Conservation (phyloP, 1,140 invertebrate genomes). For the Temnothorax curvispinosus region DNA sequence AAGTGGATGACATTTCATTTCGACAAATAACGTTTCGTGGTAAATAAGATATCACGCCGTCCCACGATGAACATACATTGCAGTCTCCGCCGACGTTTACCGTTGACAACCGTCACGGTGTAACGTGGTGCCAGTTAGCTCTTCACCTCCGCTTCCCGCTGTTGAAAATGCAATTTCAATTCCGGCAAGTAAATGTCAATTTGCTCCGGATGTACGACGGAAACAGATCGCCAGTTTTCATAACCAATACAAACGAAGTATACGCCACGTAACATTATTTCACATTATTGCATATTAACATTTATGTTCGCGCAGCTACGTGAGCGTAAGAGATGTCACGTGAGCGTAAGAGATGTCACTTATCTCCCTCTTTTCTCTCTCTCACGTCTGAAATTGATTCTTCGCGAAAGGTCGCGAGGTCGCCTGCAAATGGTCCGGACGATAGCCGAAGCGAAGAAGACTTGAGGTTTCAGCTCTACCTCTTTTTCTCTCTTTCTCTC, state of each 20-base stretch:
- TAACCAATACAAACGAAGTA: slow-evolving; percentile 33
- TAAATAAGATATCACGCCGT: slow-evolving; percentile 28
- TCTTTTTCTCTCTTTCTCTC: background rate
- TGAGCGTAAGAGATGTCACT: too few relatives aligned
- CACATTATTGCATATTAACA: too few relatives aligned
- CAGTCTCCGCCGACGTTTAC: background rate
- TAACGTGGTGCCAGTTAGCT: slow-evolving; percentile 18
- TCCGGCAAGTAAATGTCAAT: background rate
- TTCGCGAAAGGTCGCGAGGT: slow-evolving; percentile 15
- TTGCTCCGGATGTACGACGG: background rate
- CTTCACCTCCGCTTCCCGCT: background rate
- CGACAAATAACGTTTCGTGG: slow-evolving; percentile 5
- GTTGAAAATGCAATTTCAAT: slow-evolving; percentile 32
- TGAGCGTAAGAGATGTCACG: background rate
- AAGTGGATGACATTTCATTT: slow-evolving; percentile 24
- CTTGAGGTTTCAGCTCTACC: background rate
- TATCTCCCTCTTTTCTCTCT: background rate
- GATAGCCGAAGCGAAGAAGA: background rate
- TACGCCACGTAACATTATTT: background rate
- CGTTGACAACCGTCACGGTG: background rate
- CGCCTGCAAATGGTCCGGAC: background rate
- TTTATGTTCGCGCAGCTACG: slow-evolving; percentile 14
- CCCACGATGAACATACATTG: background rate
- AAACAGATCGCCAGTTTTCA: slow-evolving; percentile 14
- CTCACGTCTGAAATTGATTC: slow-evolving; percentile 35